Evolutionary conservation across 1,140 invertebrate species (phyloP).

Genomic region (Leptopilina clavipes): DNA sequence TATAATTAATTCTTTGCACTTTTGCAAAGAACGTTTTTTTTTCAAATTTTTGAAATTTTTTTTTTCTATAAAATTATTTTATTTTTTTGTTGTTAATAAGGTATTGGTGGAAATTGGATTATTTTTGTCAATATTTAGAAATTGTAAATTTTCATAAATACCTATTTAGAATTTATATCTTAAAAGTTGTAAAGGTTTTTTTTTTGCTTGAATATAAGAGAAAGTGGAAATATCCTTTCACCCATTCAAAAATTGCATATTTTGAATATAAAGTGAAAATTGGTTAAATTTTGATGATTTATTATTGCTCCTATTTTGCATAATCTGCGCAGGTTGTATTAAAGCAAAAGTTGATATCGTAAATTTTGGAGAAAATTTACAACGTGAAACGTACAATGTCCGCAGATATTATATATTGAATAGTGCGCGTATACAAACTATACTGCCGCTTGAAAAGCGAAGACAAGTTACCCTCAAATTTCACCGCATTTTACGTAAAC

Average conservation of each 20-base stretch:
- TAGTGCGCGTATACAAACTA: neutral
- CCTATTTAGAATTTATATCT: no score
- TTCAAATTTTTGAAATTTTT: no score
- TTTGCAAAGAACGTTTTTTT: no score
- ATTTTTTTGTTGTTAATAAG: no score
- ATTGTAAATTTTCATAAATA: no score
- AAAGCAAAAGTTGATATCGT: neutral
- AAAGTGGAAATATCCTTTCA: neutral
- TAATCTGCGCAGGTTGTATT: no score
- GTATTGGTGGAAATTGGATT: no score
- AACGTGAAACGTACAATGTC: neutral
- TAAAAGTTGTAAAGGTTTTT: no score
- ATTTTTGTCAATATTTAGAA: no score
- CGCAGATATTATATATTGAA: neutral
- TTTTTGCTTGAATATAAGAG: no score
- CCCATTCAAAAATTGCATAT: neutral
- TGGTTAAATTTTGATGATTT: neutral
- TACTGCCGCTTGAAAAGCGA: neutral
- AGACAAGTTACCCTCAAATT: neutral
- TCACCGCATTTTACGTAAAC: constrained; percentile 38
- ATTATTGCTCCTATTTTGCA: neutral
- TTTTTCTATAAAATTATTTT: no score
- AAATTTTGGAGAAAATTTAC: constrained; percentile 2
- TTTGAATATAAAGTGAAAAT: neutral
- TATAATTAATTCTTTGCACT: no score